A percentile compares a stretch with the other conserved stretches of the same genome.
phyloP scores from a whole-genome alignment of 2,113 vertebrate species.

The Phylloscopus trochilus region DNA sequence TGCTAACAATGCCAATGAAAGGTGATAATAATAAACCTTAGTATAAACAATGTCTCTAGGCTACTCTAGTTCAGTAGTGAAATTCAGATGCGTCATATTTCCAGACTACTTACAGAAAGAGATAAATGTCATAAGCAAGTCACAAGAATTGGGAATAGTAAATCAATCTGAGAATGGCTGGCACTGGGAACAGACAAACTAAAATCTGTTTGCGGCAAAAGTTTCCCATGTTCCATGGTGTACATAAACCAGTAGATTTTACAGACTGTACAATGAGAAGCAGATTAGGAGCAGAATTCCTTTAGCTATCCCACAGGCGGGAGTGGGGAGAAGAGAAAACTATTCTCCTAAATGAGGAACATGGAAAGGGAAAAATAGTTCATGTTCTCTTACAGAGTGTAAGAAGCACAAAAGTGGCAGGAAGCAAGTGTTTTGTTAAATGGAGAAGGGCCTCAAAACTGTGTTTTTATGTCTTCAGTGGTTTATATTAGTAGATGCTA shows the following conservation, averaged over 20 bases:
- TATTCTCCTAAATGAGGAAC: not conserved
- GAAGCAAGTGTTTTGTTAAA: not conserved
- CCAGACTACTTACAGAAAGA: not conserved
- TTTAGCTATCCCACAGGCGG: not conserved
- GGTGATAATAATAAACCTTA: not conserved
- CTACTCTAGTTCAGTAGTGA: not conserved
- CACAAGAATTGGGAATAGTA: not conserved
- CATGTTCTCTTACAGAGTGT: not conserved
- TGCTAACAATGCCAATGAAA: not conserved
- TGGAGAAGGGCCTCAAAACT: not conserved
- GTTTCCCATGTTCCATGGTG: slow-evolving; percentile 3
- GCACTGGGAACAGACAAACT: not conserved
- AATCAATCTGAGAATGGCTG: slow-evolving; percentile 5
- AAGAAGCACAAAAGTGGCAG: not conserved
- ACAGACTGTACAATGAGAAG: slow-evolving; percentile 25
- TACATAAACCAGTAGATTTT: slow-evolving; percentile 18
- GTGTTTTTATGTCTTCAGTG: not conserved
- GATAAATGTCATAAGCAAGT: not conserved
- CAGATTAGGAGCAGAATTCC: slow-evolving; percentile 34
- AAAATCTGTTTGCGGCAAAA: not conserved
- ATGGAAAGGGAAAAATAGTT: not conserved
- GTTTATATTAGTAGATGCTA: not conserved
- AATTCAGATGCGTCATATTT: not conserved
- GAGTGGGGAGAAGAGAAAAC: not conserved
- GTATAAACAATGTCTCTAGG: not conserved